These are phyloP conservation scores for Pelusios castaneus DNA, from an alignment of 2,113 vertebrate genomes.

Conservation along the genomic window DNA sequence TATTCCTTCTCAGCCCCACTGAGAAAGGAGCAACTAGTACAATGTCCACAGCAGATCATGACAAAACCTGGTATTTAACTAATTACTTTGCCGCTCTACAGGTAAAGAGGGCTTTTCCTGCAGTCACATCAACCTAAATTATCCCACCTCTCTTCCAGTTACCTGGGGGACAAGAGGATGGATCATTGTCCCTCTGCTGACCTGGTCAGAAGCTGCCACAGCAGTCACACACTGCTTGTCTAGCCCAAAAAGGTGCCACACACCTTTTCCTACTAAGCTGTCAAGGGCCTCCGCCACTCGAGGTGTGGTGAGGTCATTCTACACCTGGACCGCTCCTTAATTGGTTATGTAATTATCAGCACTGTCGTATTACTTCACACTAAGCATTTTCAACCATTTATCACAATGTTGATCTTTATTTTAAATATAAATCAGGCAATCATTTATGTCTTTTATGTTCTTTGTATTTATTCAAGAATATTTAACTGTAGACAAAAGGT, in stretches of 20 bases:
- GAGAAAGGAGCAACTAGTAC: not conserved
- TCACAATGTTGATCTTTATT: conserved; percentile 90
- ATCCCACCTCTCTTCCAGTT: not conserved
- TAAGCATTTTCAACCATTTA: conserved; percentile 79
- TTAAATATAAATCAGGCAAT: conserved; percentile 91
- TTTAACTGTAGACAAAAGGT: conserved; percentile 97
- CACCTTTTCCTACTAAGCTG: not conserved
- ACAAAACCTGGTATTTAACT: not conserved
- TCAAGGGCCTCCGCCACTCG: not conserved
- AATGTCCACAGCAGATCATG: not conserved
- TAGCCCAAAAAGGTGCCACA: not conserved
- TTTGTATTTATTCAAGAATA: conserved; percentile 96
- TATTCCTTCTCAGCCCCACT: not conserved
- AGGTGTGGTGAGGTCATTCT: not conserved
- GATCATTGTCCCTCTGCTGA: not conserved
- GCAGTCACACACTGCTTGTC: not conserved
- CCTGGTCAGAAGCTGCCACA: not conserved
- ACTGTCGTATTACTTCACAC: conserved; percentile 75
- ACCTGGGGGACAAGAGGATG: not conserved
- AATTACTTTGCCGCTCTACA: not conserved
- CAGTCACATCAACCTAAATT: not conserved
- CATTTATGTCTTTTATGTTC: conserved; percentile 87
- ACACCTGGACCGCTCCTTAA: conserved; percentile 73
- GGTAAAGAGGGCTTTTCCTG: not conserved
- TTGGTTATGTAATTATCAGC: conserved; percentile 74